Conservation (phyloP, 2,797 vertebrate species). For the Sebastes iracundus region DNA sequence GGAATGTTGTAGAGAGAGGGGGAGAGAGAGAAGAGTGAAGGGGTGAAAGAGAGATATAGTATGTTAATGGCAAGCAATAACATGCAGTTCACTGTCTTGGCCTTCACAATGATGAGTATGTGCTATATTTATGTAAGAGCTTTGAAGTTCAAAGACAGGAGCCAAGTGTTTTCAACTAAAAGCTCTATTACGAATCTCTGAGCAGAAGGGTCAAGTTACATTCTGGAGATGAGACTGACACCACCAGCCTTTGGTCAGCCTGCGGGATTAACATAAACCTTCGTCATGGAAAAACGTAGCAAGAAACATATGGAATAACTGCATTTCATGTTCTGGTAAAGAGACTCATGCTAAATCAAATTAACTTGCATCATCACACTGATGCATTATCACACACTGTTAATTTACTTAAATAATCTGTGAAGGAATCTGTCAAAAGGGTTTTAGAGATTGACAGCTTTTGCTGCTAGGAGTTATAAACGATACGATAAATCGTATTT, state of each 20-base stretch:
- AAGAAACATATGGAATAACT: slow-evolving; percentile 25
- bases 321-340: neutral
- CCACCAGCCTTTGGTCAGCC: neutral
- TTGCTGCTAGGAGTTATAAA: too few species aligned
- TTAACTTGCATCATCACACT: too few species aligned
- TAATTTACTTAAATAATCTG: too few species aligned
- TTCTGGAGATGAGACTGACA: slow-evolving; percentile 9
- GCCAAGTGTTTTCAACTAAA: slow-evolving; percentile 41
- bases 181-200: slow-evolving; percentile 20
- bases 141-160: slow-evolving; percentile 52
- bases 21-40: neutral
- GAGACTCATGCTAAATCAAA: neutral
- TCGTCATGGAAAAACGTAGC: neutral
- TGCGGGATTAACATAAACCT: slow-evolving; percentile 10
- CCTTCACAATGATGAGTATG: slow-evolving; percentile 51
- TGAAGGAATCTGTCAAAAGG: too few species aligned
- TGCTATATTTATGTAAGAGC: slow-evolving; percentile 51
- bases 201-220: slow-evolving; percentile 29
- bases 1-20: slow-evolving; percentile 35
- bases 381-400: too few species aligned
- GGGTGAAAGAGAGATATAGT: slow-evolving; percentile 23
- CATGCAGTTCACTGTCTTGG: slow-evolving; percentile 60
- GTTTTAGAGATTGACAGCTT: too few species aligned
- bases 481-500: too few species aligned
- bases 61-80: slow-evolving; percentile 73